Conservation (phyloP, 2,113 vertebrate species). For the Dipodomys merriami region DNA sequence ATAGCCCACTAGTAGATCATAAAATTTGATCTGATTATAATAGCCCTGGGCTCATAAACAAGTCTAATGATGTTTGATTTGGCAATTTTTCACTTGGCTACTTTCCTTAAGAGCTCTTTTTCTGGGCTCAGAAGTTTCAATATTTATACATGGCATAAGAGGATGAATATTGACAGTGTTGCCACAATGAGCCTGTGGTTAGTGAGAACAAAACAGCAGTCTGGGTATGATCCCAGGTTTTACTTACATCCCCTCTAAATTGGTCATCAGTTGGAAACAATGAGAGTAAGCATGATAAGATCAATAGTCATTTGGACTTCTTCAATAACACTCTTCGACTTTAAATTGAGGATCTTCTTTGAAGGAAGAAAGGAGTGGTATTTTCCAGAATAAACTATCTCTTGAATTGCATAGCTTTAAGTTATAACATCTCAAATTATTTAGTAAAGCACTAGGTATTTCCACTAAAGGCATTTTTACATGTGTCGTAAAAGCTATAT, state of each 20-base stretch:
- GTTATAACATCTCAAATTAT: background rate
- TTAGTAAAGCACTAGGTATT: background rate
- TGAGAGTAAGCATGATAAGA: background rate
- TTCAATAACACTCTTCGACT: background rate
- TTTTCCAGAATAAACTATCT: slow-evolving; percentile 11
- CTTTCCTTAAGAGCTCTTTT: slow-evolving; percentile 25
- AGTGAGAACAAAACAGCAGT: background rate
- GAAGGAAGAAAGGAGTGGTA: background rate
- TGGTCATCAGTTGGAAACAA: background rate
- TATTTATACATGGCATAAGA: slow-evolving; percentile 28
- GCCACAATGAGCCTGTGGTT: background rate
- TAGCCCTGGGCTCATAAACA: slow-evolving; percentile 16
- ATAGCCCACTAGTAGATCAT: background rate
- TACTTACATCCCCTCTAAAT: background rate
- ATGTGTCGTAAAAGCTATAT: too few species aligned
- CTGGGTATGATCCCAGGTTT: background rate
- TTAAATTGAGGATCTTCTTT: background rate
- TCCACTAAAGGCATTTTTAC: slow-evolving; percentile 13
- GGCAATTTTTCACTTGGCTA: slow-evolving; percentile 35
- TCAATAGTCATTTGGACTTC: background rate
- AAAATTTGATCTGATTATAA: slow-evolving; percentile 47
- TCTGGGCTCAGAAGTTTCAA: background rate
- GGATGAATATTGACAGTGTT: background rate
- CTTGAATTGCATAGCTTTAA: background rate
- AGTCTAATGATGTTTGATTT: slow-evolving; percentile 49